phyloP scores from a whole-genome alignment of 2,797 vertebrate species.

The Typhlichthys eigenmanni region DNA sequence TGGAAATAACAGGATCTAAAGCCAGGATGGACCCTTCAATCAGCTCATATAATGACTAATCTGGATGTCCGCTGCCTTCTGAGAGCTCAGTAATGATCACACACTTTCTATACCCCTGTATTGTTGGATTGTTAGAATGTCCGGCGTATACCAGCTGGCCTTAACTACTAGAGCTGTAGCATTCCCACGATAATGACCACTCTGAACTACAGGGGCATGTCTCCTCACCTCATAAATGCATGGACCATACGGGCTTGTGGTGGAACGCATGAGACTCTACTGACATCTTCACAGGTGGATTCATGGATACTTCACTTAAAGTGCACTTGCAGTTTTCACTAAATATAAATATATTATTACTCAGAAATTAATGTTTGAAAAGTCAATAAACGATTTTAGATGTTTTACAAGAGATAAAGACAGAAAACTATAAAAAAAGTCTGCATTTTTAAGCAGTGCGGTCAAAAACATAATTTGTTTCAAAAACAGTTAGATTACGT shows the following conservation, averaged over 20 bases:
- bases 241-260: conserved; percentile 51
- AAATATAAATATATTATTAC: no score
- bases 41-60: conserved; percentile 57
- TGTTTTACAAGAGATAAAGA: no score
- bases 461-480: no score
- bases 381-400: no score
- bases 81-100: conserved; percentile 71
- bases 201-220: conserved; percentile 64
- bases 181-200: conserved; percentile 76
- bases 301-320: conserved; percentile 42
- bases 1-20: conserved; percentile 60
- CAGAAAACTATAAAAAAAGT: no score
- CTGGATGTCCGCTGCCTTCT: conserved; percentile 53
- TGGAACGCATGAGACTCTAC: conserved; percentile 33
- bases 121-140: conserved; percentile 58
- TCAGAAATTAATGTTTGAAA: no score
- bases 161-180: conserved; percentile 67
- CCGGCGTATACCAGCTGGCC: conserved; percentile 64
- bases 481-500: no score
- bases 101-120: conserved; percentile 68
- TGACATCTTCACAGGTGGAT: conserved; percentile 39
- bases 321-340: conserved; percentile 38
- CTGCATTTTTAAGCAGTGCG: no score
- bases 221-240: conserved; percentile 68
- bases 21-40: conserved; percentile 56